Conservation (phyloP, 1,140 invertebrate species). For the Adoxophyes honmai region DNA sequence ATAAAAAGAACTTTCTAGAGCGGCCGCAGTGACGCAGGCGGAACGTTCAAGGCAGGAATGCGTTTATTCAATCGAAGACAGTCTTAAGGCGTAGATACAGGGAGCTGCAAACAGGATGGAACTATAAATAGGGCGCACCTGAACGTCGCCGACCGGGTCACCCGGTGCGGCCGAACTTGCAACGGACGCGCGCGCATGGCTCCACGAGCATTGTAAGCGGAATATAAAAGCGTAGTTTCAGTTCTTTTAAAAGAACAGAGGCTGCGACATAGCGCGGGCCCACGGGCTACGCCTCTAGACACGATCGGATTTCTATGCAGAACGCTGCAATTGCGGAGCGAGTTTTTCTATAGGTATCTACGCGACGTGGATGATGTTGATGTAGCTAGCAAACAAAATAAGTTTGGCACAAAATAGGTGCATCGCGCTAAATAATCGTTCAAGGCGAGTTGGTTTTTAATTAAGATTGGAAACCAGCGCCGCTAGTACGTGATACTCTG, state of each 20-base stretch:
- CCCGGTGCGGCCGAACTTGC: background rate
- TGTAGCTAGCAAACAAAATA: too few relatives aligned
- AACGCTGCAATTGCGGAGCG: too few relatives aligned
- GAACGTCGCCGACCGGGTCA: background rate
- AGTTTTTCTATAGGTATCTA: too few relatives aligned
- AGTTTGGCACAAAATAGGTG: too few relatives aligned
- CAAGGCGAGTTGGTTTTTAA: too few relatives aligned
- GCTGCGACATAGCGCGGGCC: background rate
- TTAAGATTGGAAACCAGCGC: too few relatives aligned
- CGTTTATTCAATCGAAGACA: constrained; percentile 9
- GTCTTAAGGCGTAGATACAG: background rate
- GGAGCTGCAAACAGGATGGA: background rate
- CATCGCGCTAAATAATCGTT: too few relatives aligned
- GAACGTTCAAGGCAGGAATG: constrained; percentile 4
- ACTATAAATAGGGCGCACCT: constrained; percentile 5
- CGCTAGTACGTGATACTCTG: too few relatives aligned
- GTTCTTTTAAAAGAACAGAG: background rate
- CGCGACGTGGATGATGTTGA: too few relatives aligned
- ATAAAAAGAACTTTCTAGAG: background rate
- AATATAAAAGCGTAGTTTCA: background rate
- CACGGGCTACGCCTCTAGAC: too few relatives aligned
- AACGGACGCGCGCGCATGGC: background rate
- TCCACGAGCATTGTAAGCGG: background rate
- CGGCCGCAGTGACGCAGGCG: background rate
- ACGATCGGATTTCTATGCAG: too few relatives aligned